phyloP scores from a whole-genome alignment of 2,797 vertebrate genomes.

The Pampus argenteus region DNA sequence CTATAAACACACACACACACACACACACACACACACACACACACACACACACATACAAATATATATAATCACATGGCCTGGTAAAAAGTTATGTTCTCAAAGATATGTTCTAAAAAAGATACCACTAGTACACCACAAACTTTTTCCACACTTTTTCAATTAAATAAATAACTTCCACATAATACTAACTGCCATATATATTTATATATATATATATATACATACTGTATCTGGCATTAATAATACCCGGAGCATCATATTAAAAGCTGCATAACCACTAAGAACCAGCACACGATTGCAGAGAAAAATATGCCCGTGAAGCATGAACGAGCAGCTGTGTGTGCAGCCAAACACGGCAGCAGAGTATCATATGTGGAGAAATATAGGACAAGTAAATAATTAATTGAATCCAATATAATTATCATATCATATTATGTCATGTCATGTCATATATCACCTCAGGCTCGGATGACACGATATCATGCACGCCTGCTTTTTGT shows the following conservation, averaged over 20 bases:
- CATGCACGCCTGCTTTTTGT: constrained; percentile 21
- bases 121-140: background rate
- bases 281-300: no score
- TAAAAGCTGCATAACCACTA: no score
- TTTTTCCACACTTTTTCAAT: background rate
- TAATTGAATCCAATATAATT: background rate
- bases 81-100: background rate
- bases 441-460: constrained; percentile 31
- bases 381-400: background rate
- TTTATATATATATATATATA: no score
- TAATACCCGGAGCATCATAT: no score
- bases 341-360: no score
- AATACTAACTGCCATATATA: background rate
- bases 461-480: background rate
- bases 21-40: constrained; percentile 7
- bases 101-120: no score
- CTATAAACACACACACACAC: background rate
- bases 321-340: no score
- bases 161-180: background rate
- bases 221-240: no score
- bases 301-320: no score
- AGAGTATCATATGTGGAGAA: no score
- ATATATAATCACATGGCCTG: background rate
- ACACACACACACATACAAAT: background rate
- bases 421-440: constrained; percentile 29